Evolutionary conservation across 2,113 vertebrate genomes (phyloP), one percentile per base, ranked within the genome.

Genomic region (Rhynchopsitta pachyrhyncha): DNA sequence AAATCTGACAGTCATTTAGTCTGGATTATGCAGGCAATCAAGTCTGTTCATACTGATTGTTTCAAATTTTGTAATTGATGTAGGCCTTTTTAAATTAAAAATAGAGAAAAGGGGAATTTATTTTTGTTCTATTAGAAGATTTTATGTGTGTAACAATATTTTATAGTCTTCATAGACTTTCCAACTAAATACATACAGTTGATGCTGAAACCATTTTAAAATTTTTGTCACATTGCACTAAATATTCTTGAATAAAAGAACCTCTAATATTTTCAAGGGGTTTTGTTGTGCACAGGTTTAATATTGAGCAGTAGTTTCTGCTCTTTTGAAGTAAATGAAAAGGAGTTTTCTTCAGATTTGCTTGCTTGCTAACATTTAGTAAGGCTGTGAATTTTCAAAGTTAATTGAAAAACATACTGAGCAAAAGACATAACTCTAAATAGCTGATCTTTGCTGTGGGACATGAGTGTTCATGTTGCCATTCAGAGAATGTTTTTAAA

Each of bases 391-490:
- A 17, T 41, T 59, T 59, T n/a, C 55, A n/a, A 59, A 66, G 11
- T 73, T 92, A 39, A 44, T 17, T 24, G 42, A 35, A 82, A 90
- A 92, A 39, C 29, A 16, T 52, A 17, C 2, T 59, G 23, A 80
- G 11, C 9, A 31, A 31, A 41, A 25, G 1, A 28, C 25, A 11
- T 25, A 13, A 68, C 6, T 9, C 0, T 2, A 37, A 52, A 13
- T 29, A 87, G 4, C 8, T 64, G 28, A 33, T 53, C 4, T 31
- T 17, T 63, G 13, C 37, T 71, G 13, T 46, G 28, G 17, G 7
- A n/a, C 28, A 25, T 35, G 29, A 52, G 7, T 64, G 28, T 11
- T 50, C 10, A 29, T 29, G 1, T 37, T 27, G 9, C 44, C 25
- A 23, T 15, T 64, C 24, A 46, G 50, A 8, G 42, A 19, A 3